Evolutionary conservation across 2,797 vertebrate genomes (phyloP).

Genomic region (Erpetoichthys calabaricus): DNA sequence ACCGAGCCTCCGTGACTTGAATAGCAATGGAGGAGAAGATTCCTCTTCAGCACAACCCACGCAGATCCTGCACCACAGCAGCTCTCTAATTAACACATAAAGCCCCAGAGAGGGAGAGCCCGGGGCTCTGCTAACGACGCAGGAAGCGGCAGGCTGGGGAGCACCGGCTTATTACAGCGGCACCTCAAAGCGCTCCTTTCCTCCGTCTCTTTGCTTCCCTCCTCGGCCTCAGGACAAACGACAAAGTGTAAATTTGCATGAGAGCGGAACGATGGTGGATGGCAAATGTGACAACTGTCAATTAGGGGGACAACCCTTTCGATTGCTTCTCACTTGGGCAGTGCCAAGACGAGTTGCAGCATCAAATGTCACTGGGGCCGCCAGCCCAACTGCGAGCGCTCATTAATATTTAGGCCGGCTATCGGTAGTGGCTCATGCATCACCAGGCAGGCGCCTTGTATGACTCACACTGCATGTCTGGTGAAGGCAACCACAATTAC

Average conservation of each 20-base stretch:
- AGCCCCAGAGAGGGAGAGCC: not conserved
- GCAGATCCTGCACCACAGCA: not conserved
- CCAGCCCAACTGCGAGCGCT: not conserved
- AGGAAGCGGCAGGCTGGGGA: too few species aligned
- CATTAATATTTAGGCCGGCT: not conserved
- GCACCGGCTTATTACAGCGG: not conserved
- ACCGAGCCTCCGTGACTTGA: conserved; percentile 4
- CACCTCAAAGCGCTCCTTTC: not conserved
- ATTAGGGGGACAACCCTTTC: not conserved
- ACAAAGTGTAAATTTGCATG: not conserved
- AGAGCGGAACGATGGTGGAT: not conserved
- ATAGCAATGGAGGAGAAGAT: not conserved
- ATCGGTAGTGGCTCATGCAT: not conserved
- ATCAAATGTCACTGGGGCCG: not conserved
- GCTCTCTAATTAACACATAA: not conserved
- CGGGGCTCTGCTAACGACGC: too few species aligned
- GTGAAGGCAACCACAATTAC: not conserved
- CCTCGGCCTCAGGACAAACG: not conserved
- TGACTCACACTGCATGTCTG: not conserved
- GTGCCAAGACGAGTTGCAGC: not conserved
- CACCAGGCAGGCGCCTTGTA: not conserved
- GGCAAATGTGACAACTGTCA: not conserved
- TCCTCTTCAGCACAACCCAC: not conserved
- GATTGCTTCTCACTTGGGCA: not conserved
- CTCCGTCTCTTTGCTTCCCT: not conserved